Evolutionary conservation across 2,888 invertebrate genomes (phyloP), one percentile per base, ranked within the genome.

Genomic region (Torymus tubicola): DNA sequence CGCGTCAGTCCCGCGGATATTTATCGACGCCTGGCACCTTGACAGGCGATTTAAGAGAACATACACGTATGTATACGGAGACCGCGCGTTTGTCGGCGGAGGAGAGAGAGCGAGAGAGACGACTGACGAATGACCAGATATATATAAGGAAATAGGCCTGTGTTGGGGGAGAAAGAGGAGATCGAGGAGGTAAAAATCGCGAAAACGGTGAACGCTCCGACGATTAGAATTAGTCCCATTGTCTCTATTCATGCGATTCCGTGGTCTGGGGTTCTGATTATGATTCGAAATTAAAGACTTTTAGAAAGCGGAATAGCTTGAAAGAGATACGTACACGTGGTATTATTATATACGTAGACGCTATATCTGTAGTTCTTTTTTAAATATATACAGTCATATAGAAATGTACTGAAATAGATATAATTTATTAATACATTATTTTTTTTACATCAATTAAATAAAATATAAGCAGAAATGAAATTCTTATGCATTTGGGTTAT

Each of bases 11-110:
- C n/a, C 76, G 77, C 73, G 82, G 81, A 87, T 88, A 89, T 89
- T 88, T 89, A 88, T 89, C 87, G 88, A 87, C 85, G 84, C 84
- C 84, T 86, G 87, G 86, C 88, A 87, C 86, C 88, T 86, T 87
- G 87, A 86, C 87, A 87, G 87, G 73, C 78, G 81, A 78, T 79
- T 78, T 76, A 79, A 82, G 80, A 81, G 80, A 80, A 80, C 77
- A 80, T 78, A 80, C 73, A 75, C 78, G 67, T 79, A 73, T 42
- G 70, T 84, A 81, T 84, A 81, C 85, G 73, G 83, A 78, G 82
- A 69, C 82, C 83, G 24, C 24, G 55, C 80, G 76, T 71, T 72
- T 73, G 73, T 74, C 85, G 85, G 86, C 76, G 73, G 83, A 42
- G 84, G 85, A 84, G 83, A 85, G 85, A 86, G 85, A 21, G 21